phyloP scores from a whole-genome alignment of 2,888 invertebrate genomes.

The Heliconius aoede region DNA sequence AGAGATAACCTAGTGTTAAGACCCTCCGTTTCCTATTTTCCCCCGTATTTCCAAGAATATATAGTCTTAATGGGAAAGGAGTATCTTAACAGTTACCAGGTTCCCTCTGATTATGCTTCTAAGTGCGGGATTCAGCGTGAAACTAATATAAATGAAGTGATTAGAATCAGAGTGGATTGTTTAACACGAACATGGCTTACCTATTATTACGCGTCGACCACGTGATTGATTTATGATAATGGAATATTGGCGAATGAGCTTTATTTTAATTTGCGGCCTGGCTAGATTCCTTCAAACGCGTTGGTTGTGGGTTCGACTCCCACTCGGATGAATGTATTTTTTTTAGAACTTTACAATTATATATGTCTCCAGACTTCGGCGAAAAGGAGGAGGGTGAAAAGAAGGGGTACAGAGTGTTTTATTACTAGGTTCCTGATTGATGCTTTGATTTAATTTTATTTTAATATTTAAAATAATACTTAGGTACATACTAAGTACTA shows the following conservation, averaged over 20 bases:
- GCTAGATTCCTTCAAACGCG: neutral
- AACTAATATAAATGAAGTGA: neutral
- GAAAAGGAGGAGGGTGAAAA: no score
- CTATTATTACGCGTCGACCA: neutral
- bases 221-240: slow-evolving; percentile 14
- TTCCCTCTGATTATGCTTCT: neutral
- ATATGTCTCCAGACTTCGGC: no score
- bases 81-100: neutral
- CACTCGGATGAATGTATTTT: no score
- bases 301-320: no score
- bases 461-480: neutral
- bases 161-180: neutral
- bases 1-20: no score
- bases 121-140: neutral
- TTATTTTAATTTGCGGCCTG: neutral
- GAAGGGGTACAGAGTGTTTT: no score
- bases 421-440: no score
- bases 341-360: no score
- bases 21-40: no score
- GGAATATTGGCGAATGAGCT: neutral
- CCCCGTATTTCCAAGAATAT: no score
- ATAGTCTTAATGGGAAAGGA: no score
- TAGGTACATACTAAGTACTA: neutral
- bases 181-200: neutral
- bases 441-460: no score